phyloP scores from a whole-genome alignment of 2,888 invertebrate species.

The Chelonus formosanus region DNA sequence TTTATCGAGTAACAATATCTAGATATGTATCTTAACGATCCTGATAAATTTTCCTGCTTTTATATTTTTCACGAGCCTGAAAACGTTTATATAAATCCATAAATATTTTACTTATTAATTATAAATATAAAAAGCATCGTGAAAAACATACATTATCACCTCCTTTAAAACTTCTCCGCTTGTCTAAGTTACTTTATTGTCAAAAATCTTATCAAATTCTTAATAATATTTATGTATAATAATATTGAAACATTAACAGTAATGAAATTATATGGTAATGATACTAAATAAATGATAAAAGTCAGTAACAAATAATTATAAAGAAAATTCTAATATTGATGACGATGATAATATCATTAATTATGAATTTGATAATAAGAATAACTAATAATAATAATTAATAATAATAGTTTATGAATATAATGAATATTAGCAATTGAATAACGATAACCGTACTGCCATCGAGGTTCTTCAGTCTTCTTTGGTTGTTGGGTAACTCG shows the following conservation, averaged over 20 bases:
- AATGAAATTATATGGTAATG: too few species aligned
- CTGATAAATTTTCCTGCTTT: neutral
- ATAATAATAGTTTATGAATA: constrained; percentile 28
- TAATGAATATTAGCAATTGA: constrained; percentile 50
- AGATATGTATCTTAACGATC: constrained; percentile 10
- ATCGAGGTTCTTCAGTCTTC: constrained; percentile 68
- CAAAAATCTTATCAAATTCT: too few species aligned
- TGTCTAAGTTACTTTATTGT: too few species aligned
- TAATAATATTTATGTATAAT: too few species aligned
- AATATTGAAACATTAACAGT: too few species aligned
- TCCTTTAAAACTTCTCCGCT: neutral
- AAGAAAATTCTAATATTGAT: too few species aligned
- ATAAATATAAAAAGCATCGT: constrained; percentile 4
- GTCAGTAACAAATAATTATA: too few species aligned
- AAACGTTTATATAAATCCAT: constrained; percentile 7
- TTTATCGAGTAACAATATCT: neutral
- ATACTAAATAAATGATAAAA: too few species aligned
- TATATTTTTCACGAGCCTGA: neutral
- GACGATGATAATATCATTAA: too few species aligned
- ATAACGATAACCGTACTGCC: constrained; percentile 57
- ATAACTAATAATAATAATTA: constrained; percentile 8
- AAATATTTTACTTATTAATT: constrained; percentile 10
- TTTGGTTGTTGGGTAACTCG: constrained; percentile 70
- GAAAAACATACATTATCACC: neutral
- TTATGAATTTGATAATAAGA: too few species aligned